Evolutionary conservation across 2,113 vertebrate genomes (phyloP), one percentile per base, ranked within the genome.

Genomic region (Oxyura jamaicensis): DNA sequence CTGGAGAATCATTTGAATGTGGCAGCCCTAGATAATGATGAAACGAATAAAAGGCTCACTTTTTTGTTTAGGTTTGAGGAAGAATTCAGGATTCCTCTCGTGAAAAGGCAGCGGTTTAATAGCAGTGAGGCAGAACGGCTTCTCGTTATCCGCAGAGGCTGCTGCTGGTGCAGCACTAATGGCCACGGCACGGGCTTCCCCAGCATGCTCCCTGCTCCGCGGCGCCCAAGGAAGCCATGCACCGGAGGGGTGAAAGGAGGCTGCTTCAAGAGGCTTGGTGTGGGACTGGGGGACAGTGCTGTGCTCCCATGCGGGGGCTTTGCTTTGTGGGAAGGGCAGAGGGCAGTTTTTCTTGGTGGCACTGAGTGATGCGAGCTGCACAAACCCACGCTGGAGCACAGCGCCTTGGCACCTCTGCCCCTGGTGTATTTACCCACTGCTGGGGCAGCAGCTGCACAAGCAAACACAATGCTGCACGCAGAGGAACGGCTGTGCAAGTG

Each of bases 21-120:
- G 95, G 94, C 96, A 97, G 97, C 97, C 97, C 97, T 97, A 96
- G 97, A 97, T 97, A 97, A 97, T 97, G 97, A 97, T 97, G 97
- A 97, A 97, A 97, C 95, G 97, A 97, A 97, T 96, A 97, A 97
- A 97, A 97, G 97, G 84, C 94, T 96, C 90, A 96, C 97, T 97
- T 96, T 96, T 96, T 97, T 97, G 95, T 97, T 97, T 97, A 96
- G 96, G 97, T 91, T 94, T 89, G 94, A 97, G 96, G 96, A 97
- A 91, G 94, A 94, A 97, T 97, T 97, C 97, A 97, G 97, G 92
- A 94, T 93, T 95, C 91, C 96, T 94, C 97, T 97, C 92, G 94
- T 96, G 94, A 97, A 97, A 97, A 97, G 95, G 93, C 91, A 93
- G 94, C 48, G 58, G 96, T 95, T 97, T 97, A 97, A 97, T 97